phyloP scores from a whole-genome alignment of 2,888 invertebrate species.

The Zygothrica quintamaculata region DNA sequence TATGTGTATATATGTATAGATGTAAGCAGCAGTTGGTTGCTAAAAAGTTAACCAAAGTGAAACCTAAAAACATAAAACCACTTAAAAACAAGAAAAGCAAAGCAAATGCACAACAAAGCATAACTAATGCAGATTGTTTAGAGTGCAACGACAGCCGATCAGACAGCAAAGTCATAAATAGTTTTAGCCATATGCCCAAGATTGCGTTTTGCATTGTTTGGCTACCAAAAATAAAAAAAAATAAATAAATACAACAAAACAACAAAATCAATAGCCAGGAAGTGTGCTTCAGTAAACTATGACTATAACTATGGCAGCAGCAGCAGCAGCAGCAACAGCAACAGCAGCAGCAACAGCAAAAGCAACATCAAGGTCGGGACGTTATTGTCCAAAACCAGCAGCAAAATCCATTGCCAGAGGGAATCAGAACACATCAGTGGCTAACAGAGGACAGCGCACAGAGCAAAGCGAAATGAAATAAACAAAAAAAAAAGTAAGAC shows the following conservation, averaged over 20 bases:
- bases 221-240: no score
- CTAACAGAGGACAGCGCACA: slow-evolving; percentile 8
- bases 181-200: slow-evolving; percentile 4
- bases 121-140: slow-evolving; percentile 22
- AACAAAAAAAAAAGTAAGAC: slow-evolving; percentile 8
- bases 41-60: slow-evolving; percentile 36
- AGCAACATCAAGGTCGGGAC: slow-evolving; percentile 55
- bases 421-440: slow-evolving; percentile 15
- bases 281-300: slow-evolving; percentile 35
- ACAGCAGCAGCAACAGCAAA: slow-evolving; percentile 16
- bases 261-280: slow-evolving; percentile 69
- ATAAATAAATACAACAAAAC: no score
- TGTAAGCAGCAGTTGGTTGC: slow-evolving; percentile 20
- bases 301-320: slow-evolving; percentile 4
- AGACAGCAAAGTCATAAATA: slow-evolving; percentile 51
- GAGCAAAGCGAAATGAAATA: no score
- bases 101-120: slow-evolving; percentile 12
- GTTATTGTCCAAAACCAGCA: slow-evolving; percentile 43
- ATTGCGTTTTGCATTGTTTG: slow-evolving; percentile 57
- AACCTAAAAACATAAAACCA: slow-evolving; percentile 25
- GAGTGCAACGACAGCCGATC: slow-evolving; percentile 39
- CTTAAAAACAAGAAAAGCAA: slow-evolving; percentile 21
- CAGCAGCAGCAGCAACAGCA: slow-evolving; percentile 31
- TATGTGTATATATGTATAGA: neutral
- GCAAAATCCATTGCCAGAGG: slow-evolving; percentile 34